Evolutionary conservation across 2,888 invertebrate species (phyloP), one percentile per base, ranked within the genome.

Genomic region (Hedya salicella): DNA sequence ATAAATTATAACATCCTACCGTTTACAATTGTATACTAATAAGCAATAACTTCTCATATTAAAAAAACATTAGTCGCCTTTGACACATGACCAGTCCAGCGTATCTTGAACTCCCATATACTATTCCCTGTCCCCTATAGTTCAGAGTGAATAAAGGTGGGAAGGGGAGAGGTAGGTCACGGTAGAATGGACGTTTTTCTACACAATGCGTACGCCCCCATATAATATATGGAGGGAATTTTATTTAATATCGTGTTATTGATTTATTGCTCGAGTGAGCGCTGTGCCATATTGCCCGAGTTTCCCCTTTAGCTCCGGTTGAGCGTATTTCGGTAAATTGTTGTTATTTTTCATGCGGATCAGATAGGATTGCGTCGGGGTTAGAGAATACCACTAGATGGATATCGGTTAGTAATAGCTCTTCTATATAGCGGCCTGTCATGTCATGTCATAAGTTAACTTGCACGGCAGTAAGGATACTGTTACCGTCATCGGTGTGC

Each of bases 231-330:
- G 83, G 77, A 71, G 78, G 80, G 82, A 83, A 85, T 87, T 88
- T 89, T 88, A 89, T 90, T 89, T 87, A 89, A 90, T 89, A 90
- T 87, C 80, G 80, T 78, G 78, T 81, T 88, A 89, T 89, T 89
- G 89, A 90, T 89, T 89, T 90, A 89, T 89, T 75, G 80, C 77
- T 76, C 71, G 76, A 74, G 76, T 78, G 75, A 75, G 70, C 73
- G 71, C 65, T 71, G 75, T 72, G 75, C 78, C 83, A 77, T 79
- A 78, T 79, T 79, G 75, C 70, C 73, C 76, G 75, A 71, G 70
- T 78, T 76, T 78, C 78, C 81, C 79, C 80, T 76, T 76, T 75
- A 74, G 75, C 74, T 75, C 72, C 46, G 61, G n/a, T 14, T 54
- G 32, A 50, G 53, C 62, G 67, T 67, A 42, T 62, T 62, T 68